phyloP scores from a whole-genome alignment of 2,113 vertebrate species.

The Apteryx owenii region DNA sequence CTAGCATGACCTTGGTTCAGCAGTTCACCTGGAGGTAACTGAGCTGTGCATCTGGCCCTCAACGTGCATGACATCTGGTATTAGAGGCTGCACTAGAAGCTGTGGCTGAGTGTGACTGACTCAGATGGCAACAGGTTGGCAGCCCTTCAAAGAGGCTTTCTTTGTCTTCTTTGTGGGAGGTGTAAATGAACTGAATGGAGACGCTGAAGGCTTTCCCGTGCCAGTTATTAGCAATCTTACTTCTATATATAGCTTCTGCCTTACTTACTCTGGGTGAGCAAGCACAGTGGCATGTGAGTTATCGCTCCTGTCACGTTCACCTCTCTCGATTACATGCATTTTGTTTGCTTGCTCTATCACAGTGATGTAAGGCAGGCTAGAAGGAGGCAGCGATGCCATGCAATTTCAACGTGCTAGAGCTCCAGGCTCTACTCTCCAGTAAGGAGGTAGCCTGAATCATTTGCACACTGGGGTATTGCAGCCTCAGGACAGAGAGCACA shows the following conservation, averaged over 20 bases:
- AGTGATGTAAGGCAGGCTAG: not conserved
- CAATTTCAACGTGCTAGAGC: accelerated
- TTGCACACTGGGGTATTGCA: not conserved
- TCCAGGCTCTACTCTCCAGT: not conserved
- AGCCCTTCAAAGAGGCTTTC: slow-evolving; percentile 36
- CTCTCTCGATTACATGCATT: not conserved
- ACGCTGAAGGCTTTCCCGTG: slow-evolving; percentile 9
- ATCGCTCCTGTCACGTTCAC: slow-evolving; percentile 7
- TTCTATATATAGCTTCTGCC: slow-evolving; percentile 54
- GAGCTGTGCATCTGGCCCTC: not conserved
- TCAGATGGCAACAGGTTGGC: slow-evolving; percentile 53
- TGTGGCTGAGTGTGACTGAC: not conserved
- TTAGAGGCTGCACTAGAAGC: not conserved
- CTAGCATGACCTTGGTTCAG: not conserved
- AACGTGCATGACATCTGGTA: not conserved
- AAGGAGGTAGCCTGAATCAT: not conserved
- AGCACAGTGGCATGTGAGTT: slow-evolving; percentile 25
- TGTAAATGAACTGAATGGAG: slow-evolving; percentile 11
- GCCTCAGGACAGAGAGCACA: not conserved
- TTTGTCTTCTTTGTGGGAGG: slow-evolving; percentile 38
- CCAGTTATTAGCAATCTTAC: slow-evolving; percentile 6
- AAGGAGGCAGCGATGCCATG: not conserved
- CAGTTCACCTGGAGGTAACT: accelerated
- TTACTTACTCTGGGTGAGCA: not conserved
- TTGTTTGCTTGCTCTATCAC: not conserved